Conservation (phyloP, 2,888 invertebrate genomes). For the Sinodicranocentrus sp. region DNA sequence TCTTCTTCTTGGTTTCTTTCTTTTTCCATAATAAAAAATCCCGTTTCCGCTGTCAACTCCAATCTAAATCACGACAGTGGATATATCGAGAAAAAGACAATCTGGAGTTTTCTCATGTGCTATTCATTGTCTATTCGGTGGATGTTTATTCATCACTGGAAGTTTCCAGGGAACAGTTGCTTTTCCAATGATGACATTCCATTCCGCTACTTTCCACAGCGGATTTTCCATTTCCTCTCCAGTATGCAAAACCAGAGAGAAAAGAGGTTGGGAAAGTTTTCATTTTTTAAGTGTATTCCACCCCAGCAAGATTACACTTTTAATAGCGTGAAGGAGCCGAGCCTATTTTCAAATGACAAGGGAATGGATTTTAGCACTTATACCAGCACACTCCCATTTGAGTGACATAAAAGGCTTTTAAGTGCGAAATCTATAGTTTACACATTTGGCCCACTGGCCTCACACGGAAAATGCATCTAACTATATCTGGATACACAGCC, state of each 20-base stretch:
- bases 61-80: too few relatives aligned
- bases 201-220: constrained; percentile 35
- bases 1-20: too few relatives aligned
- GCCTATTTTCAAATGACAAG: constrained; percentile 17
- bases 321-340: background rate
- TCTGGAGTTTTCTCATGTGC: too few relatives aligned
- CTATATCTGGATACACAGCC: too few relatives aligned
- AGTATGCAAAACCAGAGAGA: background rate
- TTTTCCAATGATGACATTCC: constrained; percentile 46
- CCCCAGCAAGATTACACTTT: background rate
- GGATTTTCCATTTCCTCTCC: constrained; percentile 7
- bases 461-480: too few relatives aligned
- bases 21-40: too few relatives aligned
- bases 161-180: constrained; percentile 17
- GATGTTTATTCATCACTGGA: constrained; percentile 10
- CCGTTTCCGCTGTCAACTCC: too few relatives aligned
- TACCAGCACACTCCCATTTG: background rate
- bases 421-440: constrained; percentile 28
- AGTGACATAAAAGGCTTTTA: constrained; percentile 21
- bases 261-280: background rate
- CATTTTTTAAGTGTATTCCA: background rate
- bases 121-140: too few relatives aligned
- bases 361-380: constrained; percentile 21
- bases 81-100: too few relatives aligned
- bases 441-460: background rate